Conservation (phyloP, 2,888 invertebrate species). For the Agriopis marginaria region DNA sequence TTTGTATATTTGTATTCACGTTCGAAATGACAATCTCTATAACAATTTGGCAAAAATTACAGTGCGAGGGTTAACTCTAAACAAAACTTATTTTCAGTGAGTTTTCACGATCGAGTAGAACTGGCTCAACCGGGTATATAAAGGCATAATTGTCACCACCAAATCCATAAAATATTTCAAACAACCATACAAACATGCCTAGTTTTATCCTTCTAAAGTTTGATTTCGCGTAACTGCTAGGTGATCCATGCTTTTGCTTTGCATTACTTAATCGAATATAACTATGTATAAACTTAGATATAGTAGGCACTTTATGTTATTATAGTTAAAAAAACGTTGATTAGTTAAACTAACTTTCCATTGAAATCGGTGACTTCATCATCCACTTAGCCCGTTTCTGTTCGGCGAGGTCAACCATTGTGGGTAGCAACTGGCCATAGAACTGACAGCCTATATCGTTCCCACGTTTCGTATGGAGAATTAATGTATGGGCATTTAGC, state of each 20-base stretch:
- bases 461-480: constrained; percentile 54
- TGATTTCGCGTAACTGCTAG: neutral
- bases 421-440: constrained; percentile 53
- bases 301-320: neutral
- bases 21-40: too few species aligned
- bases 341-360: constrained; percentile 31
- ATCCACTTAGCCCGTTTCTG: constrained; percentile 41
- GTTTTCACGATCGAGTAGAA: too few species aligned
- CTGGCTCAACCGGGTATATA: too few species aligned
- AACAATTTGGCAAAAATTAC: too few species aligned
- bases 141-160: too few species aligned
- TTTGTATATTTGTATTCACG: too few species aligned
- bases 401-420: constrained; percentile 63
- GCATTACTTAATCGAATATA: neutral
- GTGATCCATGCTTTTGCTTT: neutral
- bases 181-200: too few species aligned
- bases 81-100: too few species aligned
- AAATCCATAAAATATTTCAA: too few species aligned
- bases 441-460: constrained; percentile 56
- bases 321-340: neutral
- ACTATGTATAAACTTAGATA: neutral
- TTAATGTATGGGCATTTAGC: constrained; percentile 35
- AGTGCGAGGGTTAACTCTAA: too few species aligned
- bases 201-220: neutral
- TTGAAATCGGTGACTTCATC: constrained; percentile 34